A percentile compares a stretch with the other conserved stretches of the same genome.
Conservation (phyloP, 1,140 invertebrate genomes). For the Danaus plexippus region DNA sequence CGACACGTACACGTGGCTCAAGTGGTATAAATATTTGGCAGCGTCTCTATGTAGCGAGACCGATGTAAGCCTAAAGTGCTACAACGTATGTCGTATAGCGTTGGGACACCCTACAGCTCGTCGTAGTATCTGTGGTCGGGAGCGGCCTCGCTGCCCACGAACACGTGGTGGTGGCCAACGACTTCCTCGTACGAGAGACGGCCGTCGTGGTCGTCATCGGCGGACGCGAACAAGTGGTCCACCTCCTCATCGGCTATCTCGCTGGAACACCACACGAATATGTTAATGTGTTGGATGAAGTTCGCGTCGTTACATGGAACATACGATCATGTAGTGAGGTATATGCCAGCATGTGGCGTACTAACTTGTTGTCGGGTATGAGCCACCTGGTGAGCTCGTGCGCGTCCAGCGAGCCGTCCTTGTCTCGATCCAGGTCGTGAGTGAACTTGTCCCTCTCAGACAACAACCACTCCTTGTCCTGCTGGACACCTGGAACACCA, state of each 20-base stretch:
- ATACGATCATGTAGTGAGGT: too few relatives aligned
- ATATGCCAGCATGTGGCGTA: constrained; percentile 15
- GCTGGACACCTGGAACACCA: constrained; percentile 60
- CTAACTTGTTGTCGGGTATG: constrained; percentile 92
- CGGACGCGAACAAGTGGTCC: constrained; percentile 89
- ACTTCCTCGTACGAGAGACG: constrained; percentile 89
- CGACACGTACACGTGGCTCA: too few relatives aligned
- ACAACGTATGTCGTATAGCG: not conserved
- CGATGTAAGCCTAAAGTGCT: too few relatives aligned
- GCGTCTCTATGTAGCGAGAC: too few relatives aligned
- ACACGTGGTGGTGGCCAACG: constrained; percentile 89
- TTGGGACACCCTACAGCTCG: constrained; percentile 75
- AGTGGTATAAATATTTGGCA: too few relatives aligned
- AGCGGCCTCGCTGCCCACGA: constrained; percentile 96
- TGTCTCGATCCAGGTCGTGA: constrained; percentile 88
- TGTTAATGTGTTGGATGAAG: too few relatives aligned
- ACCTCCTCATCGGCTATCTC: constrained; percentile 94
- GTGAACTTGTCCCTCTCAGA: constrained; percentile 94
- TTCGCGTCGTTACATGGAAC: too few relatives aligned
- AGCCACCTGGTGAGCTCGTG: constrained; percentile 92
- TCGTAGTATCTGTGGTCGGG: constrained; percentile 88
- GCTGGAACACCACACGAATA: constrained; percentile 49
- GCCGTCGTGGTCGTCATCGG: constrained; percentile 91
- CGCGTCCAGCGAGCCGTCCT: constrained; percentile 85
- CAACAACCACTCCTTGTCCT: constrained; percentile 87